These are phyloP conservation scores for Noturus placidus DNA, from an alignment of 2,113 vertebrate genomes.

Conservation along the genomic window DNA sequence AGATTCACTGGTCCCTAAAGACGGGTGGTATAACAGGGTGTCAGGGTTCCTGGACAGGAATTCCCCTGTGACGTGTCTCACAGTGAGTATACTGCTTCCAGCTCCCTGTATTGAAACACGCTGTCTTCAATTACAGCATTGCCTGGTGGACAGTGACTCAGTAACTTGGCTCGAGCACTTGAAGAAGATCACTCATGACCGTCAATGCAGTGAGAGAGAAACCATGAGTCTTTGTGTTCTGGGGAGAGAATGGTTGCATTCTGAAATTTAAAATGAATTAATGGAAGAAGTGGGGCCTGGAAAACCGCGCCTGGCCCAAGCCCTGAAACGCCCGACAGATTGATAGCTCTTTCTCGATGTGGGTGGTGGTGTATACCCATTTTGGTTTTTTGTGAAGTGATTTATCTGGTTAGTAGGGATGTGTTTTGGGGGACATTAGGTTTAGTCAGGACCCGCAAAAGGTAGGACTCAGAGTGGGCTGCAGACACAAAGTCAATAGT, in stretches of 20 bases:
- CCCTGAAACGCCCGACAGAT: background rate
- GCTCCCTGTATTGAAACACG: background rate
- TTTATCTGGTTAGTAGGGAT: background rate
- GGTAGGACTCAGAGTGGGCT: too few relatives aligned
- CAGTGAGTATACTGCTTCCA: background rate
- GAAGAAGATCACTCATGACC: background rate
- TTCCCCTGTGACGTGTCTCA: background rate
- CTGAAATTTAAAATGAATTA: background rate
- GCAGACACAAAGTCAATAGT: too few relatives aligned
- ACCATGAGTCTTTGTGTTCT: background rate
- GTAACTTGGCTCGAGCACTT: background rate
- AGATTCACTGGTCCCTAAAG: background rate
- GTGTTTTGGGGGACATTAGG: too few relatives aligned
- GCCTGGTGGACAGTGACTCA: background rate
- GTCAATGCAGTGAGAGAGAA: background rate
- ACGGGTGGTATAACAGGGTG: background rate
- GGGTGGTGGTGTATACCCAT: background rate
- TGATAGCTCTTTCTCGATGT: background rate
- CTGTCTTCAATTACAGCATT: background rate
- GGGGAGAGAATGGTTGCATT: background rate
- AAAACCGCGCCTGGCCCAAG: background rate
- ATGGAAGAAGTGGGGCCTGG: background rate
- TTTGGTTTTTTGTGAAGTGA: background rate
- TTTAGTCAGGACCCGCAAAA: too few relatives aligned
- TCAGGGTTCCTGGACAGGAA: background rate